These are phyloP conservation scores for Ambastaia sidthimunki DNA, from an alignment of 2,797 vertebrate genomes.

Conservation along the genomic window DNA sequence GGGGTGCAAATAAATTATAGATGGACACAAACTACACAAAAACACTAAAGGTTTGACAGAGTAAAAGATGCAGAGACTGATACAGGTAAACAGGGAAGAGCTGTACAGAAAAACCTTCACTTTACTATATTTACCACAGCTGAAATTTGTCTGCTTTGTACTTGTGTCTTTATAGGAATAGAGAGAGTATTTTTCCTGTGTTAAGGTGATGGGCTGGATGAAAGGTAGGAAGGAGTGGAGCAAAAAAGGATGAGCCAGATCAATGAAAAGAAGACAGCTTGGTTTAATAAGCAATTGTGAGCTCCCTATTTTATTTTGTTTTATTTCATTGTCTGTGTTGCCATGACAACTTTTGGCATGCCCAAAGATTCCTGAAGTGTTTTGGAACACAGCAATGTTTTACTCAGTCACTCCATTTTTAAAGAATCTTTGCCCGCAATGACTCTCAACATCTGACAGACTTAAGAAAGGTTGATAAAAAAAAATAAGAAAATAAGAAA, in stretches of 20 bases:
- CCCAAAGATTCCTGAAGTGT: constrained; percentile 35
- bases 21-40: not conserved
- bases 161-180: not conserved
- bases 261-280: not conserved
- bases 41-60: not conserved
- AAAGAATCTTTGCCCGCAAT: not conserved
- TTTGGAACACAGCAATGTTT: constrained; percentile 21
- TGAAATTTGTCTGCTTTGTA: not conserved
- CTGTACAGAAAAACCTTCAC: not conserved
- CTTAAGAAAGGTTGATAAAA: no score
- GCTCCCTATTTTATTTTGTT: constrained; percentile 12
- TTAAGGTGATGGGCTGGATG: constrained; percentile 32
- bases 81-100: not conserved
- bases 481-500: no score
- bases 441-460: no score
- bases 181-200: not conserved
- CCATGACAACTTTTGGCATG: constrained; percentile 48
- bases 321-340: constrained; percentile 50
- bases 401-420: not conserved
- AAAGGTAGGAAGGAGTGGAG: constrained; percentile 37
- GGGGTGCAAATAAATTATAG: not conserved
- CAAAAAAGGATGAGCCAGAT: constrained; percentile 22
- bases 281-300: constrained; percentile 13
- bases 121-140: not conserved
- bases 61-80: not conserved